Evolutionary conservation across 2,888 invertebrate genomes (phyloP), one percentile per base, ranked within the genome.

Genomic region (Zeuzera pyrina): DNA sequence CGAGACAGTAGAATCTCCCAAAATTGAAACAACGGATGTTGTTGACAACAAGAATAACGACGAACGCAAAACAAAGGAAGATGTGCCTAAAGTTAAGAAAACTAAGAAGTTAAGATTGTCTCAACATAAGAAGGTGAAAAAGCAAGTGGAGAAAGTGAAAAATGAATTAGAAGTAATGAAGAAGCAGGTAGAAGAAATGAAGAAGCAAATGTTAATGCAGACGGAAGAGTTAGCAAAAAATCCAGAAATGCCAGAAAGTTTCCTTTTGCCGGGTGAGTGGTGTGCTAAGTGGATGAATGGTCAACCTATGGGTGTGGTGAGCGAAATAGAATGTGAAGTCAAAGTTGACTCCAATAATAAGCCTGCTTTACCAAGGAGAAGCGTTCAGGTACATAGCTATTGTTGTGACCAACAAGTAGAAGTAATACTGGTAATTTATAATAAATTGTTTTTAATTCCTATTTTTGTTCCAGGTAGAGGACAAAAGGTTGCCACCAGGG

Each of bases 271-370:
- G n/a, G 86, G 85, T 1, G 88, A 88, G 57, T 88, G 88, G 88
- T 86, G 87, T 41, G 89, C 85, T 47, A 86, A 84, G 42, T 91
- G 91, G 90, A 77, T 88, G n/a, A 87, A 90, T 43, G 89, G 89
- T 16, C 87, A 87, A 52, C 91, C 91, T 0, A 85, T 89, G 24
- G 91, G 91, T 0, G 59, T 58, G 5, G 84, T 85, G 59, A 54
- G 73, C 51, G 78, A 81, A 45, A 55, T 87, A 14, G 69, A 66
- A 34, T 42, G 49, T 2, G 68, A 85, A 16, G 57, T 65, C 1
- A 78, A 79, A 25, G 28, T 31, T 1, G 83, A 84, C 29, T 49
- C 45, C 0, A 51, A 47, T 12, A 76, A 69, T 25, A 79, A 76
- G 37, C 70, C 72, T 1, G 79, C 76, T 0, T 62, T 77, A 42